Conservation (phyloP, 2,797 vertebrate genomes). For the Staurois parvus region DNA sequence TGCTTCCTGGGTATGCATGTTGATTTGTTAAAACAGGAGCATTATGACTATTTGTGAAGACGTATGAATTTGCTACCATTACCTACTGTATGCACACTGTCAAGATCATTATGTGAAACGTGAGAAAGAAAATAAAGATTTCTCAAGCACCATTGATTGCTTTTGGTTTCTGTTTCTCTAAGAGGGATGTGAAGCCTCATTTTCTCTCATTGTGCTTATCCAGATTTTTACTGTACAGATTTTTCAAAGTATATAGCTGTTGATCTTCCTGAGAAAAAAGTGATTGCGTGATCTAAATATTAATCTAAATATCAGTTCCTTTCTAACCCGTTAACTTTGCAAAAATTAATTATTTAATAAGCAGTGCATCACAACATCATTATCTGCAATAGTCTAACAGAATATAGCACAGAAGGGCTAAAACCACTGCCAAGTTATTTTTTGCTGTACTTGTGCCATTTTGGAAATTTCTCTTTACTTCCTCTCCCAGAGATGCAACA, state of each 20-base stretch:
- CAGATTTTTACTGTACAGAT: constrained; percentile 30
- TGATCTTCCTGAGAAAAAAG: constrained; percentile 31
- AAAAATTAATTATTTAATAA: neutral
- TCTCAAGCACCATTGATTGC: constrained; percentile 70
- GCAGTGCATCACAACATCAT: neutral
- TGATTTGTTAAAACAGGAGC: constrained; percentile 73
- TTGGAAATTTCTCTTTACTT: too few species aligned
- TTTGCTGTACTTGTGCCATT: too few species aligned
- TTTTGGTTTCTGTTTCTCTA: constrained; percentile 62
- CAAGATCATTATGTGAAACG: constrained; percentile 72
- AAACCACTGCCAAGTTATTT: too few species aligned
- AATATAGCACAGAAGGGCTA: too few species aligned
- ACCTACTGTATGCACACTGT: constrained; percentile 67
- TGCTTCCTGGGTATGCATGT: constrained; percentile 66
- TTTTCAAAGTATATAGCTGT: constrained; percentile 13
- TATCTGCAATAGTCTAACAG: neutral
- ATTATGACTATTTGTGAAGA: constrained; percentile 73
- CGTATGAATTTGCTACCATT: constrained; percentile 73
- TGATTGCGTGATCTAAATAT: neutral
- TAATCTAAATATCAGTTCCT: neutral
- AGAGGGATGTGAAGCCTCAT: constrained; percentile 19
- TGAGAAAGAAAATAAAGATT: constrained; percentile 69
- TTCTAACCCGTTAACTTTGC: neutral
- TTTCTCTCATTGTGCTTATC: constrained; percentile 41
- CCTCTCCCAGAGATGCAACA: too few species aligned